Conservation (phyloP, 2,797 vertebrate genomes). For the Rhincodon typus region DNA sequence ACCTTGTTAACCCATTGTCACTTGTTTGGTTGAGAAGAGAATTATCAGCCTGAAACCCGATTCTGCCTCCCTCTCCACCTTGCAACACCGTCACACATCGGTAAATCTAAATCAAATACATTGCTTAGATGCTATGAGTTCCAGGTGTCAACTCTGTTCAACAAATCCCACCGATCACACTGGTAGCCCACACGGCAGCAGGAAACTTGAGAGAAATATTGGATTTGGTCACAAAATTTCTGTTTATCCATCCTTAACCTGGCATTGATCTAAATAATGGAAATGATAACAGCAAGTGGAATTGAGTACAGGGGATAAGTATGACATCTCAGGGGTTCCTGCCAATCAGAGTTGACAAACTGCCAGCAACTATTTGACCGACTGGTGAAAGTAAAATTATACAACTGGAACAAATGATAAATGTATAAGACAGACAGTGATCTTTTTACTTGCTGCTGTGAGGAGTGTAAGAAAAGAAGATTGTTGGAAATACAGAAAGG, state of each 20-base stretch:
- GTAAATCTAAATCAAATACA: background rate
- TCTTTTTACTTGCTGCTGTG: background rate
- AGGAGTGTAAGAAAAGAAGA: background rate
- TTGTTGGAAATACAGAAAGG: background rate
- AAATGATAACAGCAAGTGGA: background rate
- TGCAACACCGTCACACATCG: background rate
- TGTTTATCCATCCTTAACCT: background rate
- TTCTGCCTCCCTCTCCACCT: background rate
- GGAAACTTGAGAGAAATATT: background rate
- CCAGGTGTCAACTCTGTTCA: background rate
- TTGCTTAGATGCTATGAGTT: too few relatives aligned
- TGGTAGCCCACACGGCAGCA: background rate
- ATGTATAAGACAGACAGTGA: background rate
- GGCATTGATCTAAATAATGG: too few relatives aligned
- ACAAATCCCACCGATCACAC: background rate
- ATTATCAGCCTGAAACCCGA: background rate
- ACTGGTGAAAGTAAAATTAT: background rate
- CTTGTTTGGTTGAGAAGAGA: background rate
- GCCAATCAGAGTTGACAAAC: background rate
- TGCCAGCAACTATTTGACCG: background rate
- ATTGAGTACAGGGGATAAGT: background rate
- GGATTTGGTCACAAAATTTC: background rate
- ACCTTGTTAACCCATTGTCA: background rate
- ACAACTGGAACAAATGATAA: slow-evolving; percentile 7
- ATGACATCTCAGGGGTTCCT: background rate